These are phyloP conservation scores for Andrena bicolor DNA, from an alignment of 2,888 invertebrate species.

Conservation along the genomic window DNA sequence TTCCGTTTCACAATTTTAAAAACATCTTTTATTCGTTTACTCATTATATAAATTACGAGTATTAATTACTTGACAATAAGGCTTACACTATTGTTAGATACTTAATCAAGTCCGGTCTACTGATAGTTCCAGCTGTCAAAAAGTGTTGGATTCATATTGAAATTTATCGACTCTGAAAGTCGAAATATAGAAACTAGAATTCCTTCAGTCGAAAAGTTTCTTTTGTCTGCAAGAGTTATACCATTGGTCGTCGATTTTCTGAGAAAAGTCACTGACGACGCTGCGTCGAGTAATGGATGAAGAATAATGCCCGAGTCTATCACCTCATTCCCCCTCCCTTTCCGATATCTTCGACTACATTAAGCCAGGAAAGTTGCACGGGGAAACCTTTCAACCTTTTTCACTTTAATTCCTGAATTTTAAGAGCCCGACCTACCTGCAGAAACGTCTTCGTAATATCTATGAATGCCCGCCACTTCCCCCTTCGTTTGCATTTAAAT, in stretches of 20 bases:
- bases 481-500: slow-evolving; percentile 37
- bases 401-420: slow-evolving; percentile 28
- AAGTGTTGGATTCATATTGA: background rate
- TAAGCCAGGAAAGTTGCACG: slow-evolving; percentile 34
- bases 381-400: slow-evolving; percentile 43
- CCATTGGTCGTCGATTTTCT: slow-evolving; percentile 33
- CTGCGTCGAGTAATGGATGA: slow-evolving; percentile 63
- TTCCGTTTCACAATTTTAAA: too few species aligned
- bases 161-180: background rate
- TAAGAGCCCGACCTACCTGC: background rate
- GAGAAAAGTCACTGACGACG: slow-evolving; percentile 53
- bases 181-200: slow-evolving; percentile 14
- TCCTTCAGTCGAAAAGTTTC: slow-evolving; percentile 18
- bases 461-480: slow-evolving; percentile 2
- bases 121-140: background rate
- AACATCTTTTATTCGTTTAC: too few species aligned
- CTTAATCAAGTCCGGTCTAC: too few species aligned
- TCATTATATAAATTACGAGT: too few species aligned
- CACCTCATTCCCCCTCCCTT: slow-evolving; percentile 9
- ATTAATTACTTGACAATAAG: too few species aligned
- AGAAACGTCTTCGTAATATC: slow-evolving; percentile 24
- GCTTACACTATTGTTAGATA: too few species aligned
- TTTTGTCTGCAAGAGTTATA: slow-evolving; percentile 47
- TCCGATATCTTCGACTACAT: slow-evolving; percentile 59
- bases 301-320: slow-evolving; percentile 57